Evolutionary conservation across 2,113 vertebrate genomes (phyloP).

Genomic region (Bostrychus sinensis): DNA sequence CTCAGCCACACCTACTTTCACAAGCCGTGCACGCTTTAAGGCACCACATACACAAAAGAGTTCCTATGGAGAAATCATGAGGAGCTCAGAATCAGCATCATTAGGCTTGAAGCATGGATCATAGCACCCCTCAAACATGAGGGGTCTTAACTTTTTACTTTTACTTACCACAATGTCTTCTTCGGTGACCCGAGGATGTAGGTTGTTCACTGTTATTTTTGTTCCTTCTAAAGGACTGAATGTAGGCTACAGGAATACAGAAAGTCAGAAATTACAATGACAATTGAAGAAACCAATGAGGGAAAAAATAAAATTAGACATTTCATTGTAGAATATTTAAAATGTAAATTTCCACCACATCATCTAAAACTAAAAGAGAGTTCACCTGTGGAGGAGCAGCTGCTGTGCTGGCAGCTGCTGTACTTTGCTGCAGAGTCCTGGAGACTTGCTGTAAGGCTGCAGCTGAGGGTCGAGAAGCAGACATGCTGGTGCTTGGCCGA

Average conservation of each 20-base stretch:
- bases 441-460: slow-evolving; percentile 85
- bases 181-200: slow-evolving; percentile 95
- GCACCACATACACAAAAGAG: slow-evolving; percentile 97
- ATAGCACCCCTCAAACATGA: not conserved
- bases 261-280: slow-evolving; percentile 19
- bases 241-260: slow-evolving; percentile 73
- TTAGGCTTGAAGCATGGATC: not conserved
- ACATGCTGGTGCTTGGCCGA: slow-evolving; percentile 64
- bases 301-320: too few species aligned
- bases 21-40: slow-evolving; percentile 91
- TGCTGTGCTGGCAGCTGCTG: slow-evolving; percentile 45
- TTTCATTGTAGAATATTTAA: not conserved
- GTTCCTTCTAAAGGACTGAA: slow-evolving; percentile 97
- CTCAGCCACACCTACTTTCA: slow-evolving; percentile 94
- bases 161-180: slow-evolving; percentile 96
- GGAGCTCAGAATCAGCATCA: not conserved
- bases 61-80: slow-evolving; percentile 78
- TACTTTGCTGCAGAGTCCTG: slow-evolving; percentile 81
- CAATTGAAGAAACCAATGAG: not conserved
- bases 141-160: not conserved
- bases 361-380: not conserved
- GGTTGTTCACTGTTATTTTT: slow-evolving; percentile 97
- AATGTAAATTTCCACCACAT: not conserved
- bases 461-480: slow-evolving; percentile 65
- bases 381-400: slow-evolving; percentile 78